Percentiles rank a stretch among this genome's conserved stretches.
phyloP scores from a whole-genome alignment of 2,888 invertebrate species.

The Xylota sylvarum region DNA sequence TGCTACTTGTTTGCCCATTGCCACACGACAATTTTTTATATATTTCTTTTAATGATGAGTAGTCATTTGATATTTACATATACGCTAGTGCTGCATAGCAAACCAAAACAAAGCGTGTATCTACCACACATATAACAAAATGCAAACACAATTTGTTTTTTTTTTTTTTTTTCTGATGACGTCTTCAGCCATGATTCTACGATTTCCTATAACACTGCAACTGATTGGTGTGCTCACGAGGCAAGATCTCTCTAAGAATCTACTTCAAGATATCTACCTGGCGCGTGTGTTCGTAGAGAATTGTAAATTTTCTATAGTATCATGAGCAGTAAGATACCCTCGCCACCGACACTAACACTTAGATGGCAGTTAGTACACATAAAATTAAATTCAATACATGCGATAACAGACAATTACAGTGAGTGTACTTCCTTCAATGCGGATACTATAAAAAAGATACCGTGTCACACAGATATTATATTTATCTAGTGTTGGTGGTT shows the following conservation, averaged over 20 bases:
- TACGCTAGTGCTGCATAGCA: slow-evolving; percentile 17
- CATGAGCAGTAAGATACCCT: neutral
- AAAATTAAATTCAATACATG: slow-evolving; percentile 29
- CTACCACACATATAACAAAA: slow-evolving; percentile 27
- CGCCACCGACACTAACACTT: neutral
- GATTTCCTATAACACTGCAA: slow-evolving; percentile 54
- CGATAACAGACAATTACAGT: slow-evolving; percentile 43
- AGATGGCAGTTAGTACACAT: neutral
- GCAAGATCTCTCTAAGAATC: slow-evolving; percentile 60
- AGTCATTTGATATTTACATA: slow-evolving; percentile 71
- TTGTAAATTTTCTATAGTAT: neutral
- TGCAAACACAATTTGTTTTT: slow-evolving; percentile 51
- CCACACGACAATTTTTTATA: slow-evolving; percentile 71
- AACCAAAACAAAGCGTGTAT: slow-evolving; percentile 63
- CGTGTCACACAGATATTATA: slow-evolving; percentile 18
- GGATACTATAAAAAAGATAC: slow-evolving; percentile 18
- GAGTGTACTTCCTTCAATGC: slow-evolving; percentile 50
- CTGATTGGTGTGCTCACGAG: slow-evolving; percentile 42
- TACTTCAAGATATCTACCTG: neutral
- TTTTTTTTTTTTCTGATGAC: slow-evolving; percentile 50
- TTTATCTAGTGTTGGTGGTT: slow-evolving; percentile 1
- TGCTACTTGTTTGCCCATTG: slow-evolving; percentile 57
- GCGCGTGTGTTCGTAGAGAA: slow-evolving; percentile 39
- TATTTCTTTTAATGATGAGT: slow-evolving; percentile 70
- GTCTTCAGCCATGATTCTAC: slow-evolving; percentile 38